Evolutionary conservation across 92 coral and sea anemone species (phyloP), one percentile per base, ranked within the genome.

Genomic region (Parazoanthus atlanticus): DNA sequence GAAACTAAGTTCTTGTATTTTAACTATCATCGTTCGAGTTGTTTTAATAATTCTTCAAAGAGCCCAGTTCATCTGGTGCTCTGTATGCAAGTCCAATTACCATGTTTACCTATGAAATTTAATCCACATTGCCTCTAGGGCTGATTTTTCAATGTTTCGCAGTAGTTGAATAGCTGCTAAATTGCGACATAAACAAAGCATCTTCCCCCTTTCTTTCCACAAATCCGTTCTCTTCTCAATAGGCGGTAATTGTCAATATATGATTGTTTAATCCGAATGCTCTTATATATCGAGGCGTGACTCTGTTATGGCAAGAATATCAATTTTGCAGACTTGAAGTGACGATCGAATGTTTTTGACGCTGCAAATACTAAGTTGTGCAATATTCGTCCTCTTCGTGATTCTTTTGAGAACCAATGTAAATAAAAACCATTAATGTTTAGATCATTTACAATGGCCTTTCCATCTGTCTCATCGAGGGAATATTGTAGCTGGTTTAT

Each of bases 1-100:
- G 25, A 78, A 88, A 91, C 38, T 58, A 88, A n/a, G 58, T 91
- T 91, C 82, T 91, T 91, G 31, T 78, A 41, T 84, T 91, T 91
- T 67, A 88, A 4, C 89, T 82, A 91, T 77, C 74, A 43, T 54
- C 66, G 78, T 61, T 91, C 91, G 31, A 91, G 82, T 82, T 82
- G 46, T 76, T 61, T 80, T 36, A 64, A 17, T 61, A 88, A 56
- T 33, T 75, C 58, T 17, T 84, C 86, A 84, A 88, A 82, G 86
- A 91, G 82, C 30, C 67, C 77, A 58, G 30, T 58, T 26, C 80
- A 84, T 78, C 70, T 38, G 85, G 91, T 43, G 89, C 67, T 82
- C 91, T 83, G 29, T 85, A 88, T 36, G 89, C 77, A 47, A 80
- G 72, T 74, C 93, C 93, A 43, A 88, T 23, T 33, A 52, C 91